These are phyloP conservation scores for Bungarus multicinctus DNA, from an alignment of 2,113 vertebrate genomes.

Conservation along the genomic window DNA sequence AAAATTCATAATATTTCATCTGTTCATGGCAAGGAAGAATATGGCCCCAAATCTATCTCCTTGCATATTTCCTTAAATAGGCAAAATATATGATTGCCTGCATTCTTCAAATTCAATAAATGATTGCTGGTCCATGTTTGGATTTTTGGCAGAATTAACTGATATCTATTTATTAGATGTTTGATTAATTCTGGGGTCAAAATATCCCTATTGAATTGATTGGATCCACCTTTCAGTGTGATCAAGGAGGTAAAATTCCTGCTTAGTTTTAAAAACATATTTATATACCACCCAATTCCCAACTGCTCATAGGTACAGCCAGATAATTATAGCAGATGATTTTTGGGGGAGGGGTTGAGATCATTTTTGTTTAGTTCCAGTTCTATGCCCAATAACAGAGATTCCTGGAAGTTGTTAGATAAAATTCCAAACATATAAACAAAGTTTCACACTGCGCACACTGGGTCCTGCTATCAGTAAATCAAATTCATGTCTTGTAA, in stretches of 20 bases:
- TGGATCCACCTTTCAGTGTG: background rate
- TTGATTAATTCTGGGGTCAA: background rate
- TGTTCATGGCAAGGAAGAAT: background rate
- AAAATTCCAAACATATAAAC: background rate
- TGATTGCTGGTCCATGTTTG: background rate
- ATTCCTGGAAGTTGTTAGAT: background rate
- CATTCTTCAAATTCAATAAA: background rate
- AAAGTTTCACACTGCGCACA: background rate
- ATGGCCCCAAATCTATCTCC: background rate
- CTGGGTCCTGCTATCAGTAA: constrained; percentile 13
- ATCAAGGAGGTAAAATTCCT: background rate
- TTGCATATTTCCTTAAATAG: background rate
- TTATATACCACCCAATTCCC: background rate
- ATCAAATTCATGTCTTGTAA: constrained; percentile 15
- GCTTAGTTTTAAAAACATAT: background rate
- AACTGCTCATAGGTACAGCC: background rate
- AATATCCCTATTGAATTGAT: background rate
- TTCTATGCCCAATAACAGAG: background rate
- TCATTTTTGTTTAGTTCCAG: background rate
- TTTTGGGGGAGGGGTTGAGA: background rate
- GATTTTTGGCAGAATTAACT: background rate
- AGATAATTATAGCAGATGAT: background rate
- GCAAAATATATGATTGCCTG: background rate
- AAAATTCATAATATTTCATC: background rate
- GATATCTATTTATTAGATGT: background rate